Conservation (phyloP, 2,797 vertebrate species). For the Kryptopterus vitreolus region DNA sequence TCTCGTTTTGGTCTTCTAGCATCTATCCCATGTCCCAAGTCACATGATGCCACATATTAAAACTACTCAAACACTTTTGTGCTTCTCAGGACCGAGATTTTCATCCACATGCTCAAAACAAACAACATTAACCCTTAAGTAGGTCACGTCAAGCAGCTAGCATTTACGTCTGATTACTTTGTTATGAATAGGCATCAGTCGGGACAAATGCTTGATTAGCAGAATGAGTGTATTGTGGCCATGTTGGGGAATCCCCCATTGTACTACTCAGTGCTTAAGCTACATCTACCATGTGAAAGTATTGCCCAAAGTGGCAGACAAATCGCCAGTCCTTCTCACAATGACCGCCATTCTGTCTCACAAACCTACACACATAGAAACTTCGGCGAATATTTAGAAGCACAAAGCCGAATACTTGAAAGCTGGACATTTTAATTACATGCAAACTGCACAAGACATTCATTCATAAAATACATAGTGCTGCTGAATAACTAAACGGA, state of each 20-base stretch:
- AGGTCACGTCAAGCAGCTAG: no score
- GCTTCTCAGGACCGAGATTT: no score
- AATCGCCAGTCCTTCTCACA: not conserved
- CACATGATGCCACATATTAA: no score
- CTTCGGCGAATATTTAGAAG: not conserved
- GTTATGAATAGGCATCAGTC: not conserved
- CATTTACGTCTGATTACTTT: not conserved
- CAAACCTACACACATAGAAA: not conserved
- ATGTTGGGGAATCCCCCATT: not conserved
- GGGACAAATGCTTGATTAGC: not conserved
- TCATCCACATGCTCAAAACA: no score
- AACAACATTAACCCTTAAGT: not conserved
- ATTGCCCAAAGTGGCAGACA: not conserved
- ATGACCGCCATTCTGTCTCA: not conserved
- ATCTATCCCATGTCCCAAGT: no score
- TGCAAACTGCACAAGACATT: not conserved
- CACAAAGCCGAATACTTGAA: not conserved
- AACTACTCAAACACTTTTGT: no score
- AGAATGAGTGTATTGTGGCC: not conserved
- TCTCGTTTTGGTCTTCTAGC: no score
- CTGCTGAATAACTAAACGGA: not conserved
- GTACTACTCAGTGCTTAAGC: constrained; percentile 3
- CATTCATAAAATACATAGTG: not conserved
- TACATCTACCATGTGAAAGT: not conserved
- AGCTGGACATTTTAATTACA: constrained; percentile 8